Evolutionary conservation across 2,797 vertebrate species (phyloP), one percentile per base, ranked within the genome.

Genomic region (Yasuhikotakia modesta): DNA sequence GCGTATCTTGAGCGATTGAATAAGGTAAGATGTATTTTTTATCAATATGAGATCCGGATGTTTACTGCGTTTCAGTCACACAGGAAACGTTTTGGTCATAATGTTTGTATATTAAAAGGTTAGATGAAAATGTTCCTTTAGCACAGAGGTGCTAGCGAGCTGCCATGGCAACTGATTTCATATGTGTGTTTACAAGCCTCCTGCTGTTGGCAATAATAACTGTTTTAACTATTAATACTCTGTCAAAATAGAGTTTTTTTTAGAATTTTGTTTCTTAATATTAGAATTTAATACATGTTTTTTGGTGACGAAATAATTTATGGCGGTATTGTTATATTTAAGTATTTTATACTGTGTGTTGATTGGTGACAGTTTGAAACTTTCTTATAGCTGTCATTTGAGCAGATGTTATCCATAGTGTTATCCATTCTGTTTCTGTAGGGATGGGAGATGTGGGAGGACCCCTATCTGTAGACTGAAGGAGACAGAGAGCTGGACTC

Each of bases 371-470:
- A 21, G 16, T 4, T 68, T 68, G 65, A 48, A 24, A n/a, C 3
- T 17, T 8, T 2, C 11, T 69, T 53, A 50, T 19, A 77, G 43
- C 19, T 77, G 55, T 61, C 66, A 52, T 13, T 30, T 16, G 3
- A 57, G 12, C 30, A 67, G 12, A 70, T 35, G 13, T 55, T 58
- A 35, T 73, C 5, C 19, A 39, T 74, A 1, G 13, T n/a, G n/a
- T 21, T 2, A 52, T 52, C 11, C 24, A 30, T 58, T 32, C 16
- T 79, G 52, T 57, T 74, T 13, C 13, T 4, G 0, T 84, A 91
- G 89, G 83, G 77, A 93, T 93, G 92, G 88, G 83, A 81, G 77
- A 86, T 82, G 80, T 67, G 35, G 24, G 81, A 74, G 88, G 87
- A 78, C 84, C 83, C 86, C 85, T 87, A 82, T 84, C 78, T 63